Base-by-base conservation (phyloP, 2,888 invertebrate species). In the Cheilosia variabilis region DNA sequence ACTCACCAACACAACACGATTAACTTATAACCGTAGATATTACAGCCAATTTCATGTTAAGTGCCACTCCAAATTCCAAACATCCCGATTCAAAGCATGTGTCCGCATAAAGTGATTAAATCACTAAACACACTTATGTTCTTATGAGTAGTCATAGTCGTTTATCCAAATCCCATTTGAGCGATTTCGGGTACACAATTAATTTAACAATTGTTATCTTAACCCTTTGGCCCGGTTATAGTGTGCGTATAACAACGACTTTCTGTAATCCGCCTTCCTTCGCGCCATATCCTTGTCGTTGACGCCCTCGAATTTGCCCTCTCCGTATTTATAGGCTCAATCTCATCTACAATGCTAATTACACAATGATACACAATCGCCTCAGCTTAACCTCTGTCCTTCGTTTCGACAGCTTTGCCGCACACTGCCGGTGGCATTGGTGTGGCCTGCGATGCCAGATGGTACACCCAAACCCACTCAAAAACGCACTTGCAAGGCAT, bases 331-430 rank as follows among this genome's bases (percentile, higher is more conserved):
- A 66, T 13, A 13, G 37, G 37, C 62, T 65, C 37, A 75, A 71
- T 60, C 69, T 75, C 69, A 75, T 84, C 73, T 84, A 79, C 79
- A 84, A 55, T 79, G 75, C 80, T 84, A 84, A 84, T 84, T 84
- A 84, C 75, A 75, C 43, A 69, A 22, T 69, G 41, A 65, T 69
- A 75, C 62, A 80, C 65, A 65, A 65, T 75, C 62, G 65, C 45
- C 57, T 73, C 24, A 47, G n/a, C 41, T 75, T 45, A 53, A 65
- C 31, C 71, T 41, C 50, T 47, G 50, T 41, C 37, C 68, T 45
- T 43, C n/a, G 55, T 22, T 22, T 62, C 73, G 53, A 60, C 52
- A 65, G 31, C 52, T 52, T 34, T 50, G 47, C 52, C 72, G 22
- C 10, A 63, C 41, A 50, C 34, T 62, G 57, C 47, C 19, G 19